phyloP scores from a whole-genome alignment of 2,113 vertebrate species.

The Genyomyrus donnyi region DNA sequence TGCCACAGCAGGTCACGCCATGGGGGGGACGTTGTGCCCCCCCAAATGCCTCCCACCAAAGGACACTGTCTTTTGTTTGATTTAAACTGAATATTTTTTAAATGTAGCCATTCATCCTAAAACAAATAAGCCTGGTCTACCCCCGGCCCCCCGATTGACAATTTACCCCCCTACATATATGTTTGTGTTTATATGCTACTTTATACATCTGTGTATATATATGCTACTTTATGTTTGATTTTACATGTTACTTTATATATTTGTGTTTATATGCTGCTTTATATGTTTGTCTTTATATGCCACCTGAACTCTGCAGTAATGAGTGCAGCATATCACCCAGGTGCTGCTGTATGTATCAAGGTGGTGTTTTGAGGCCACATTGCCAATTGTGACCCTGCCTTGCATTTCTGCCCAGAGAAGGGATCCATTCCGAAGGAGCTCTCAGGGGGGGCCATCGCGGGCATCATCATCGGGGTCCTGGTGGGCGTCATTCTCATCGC shows the following conservation, averaged over 20 bases:
- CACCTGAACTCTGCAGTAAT: not conserved
- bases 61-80: not conserved
- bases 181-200: no score
- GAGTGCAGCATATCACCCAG: not conserved
- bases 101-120: not conserved
- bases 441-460: conserved; percentile 58
- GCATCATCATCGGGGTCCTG: conserved; percentile 57
- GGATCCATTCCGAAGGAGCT: conserved; percentile 34
- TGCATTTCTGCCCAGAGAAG: conserved; percentile 26
- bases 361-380: not conserved
- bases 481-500: conserved; percentile 27
- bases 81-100: not conserved
- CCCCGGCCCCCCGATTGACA: not conserved
- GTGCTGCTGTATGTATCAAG: not conserved
- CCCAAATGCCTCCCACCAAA: no score
- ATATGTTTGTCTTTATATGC: no score
- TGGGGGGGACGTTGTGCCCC: not conserved
- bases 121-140: not conserved
- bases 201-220: no score
- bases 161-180: not conserved
- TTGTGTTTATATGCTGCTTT: not conserved
- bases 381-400: not conserved
- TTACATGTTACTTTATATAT: no score
- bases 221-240: no score
- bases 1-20: not conserved